Percentiles rank a stretch among this genome's conserved stretches.
Evolutionary conservation across 2,113 vertebrate species (phyloP).

Genomic region (Indicator indicator): DNA sequence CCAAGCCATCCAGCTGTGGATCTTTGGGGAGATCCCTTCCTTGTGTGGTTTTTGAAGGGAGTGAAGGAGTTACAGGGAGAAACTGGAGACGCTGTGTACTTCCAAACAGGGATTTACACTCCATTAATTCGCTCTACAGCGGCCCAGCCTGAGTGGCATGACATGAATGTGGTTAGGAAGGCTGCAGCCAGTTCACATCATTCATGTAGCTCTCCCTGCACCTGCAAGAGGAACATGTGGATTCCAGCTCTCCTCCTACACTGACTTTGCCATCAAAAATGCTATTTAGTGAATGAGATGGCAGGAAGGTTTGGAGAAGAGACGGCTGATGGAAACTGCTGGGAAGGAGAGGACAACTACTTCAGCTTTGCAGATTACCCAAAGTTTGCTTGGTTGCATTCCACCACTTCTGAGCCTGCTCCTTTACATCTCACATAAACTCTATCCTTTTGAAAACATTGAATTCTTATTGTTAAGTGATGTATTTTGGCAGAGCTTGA

Average conservation of each 20-base stretch:
- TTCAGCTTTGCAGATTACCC: background rate
- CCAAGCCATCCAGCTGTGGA: background rate
- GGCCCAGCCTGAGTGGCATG: slow-evolving; percentile 27
- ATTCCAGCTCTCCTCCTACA: background rate
- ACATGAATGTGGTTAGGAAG: slow-evolving; percentile 16
- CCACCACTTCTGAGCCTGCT: background rate
- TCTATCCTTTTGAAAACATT: background rate
- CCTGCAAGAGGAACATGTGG: background rate
- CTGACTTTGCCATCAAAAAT: background rate
- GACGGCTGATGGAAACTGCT: background rate
- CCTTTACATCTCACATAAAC: background rate
- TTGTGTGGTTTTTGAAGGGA: background rate
- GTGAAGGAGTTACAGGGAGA: slow-evolving; percentile 21
- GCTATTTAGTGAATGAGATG: background rate
- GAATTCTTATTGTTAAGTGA: background rate
- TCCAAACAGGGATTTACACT: slow-evolving; percentile 56
- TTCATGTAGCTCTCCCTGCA: background rate
- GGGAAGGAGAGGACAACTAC: background rate
- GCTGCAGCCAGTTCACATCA: slow-evolving; percentile 19
- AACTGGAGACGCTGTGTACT: background rate
- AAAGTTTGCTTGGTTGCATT: background rate
- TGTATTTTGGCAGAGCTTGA: background rate
- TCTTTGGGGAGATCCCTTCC: background rate
- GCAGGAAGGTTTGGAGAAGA: background rate
- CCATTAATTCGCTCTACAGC: slow-evolving; percentile 7